Conservation (phyloP, 2,797 vertebrate species). For the Acridotheres tristis region DNA sequence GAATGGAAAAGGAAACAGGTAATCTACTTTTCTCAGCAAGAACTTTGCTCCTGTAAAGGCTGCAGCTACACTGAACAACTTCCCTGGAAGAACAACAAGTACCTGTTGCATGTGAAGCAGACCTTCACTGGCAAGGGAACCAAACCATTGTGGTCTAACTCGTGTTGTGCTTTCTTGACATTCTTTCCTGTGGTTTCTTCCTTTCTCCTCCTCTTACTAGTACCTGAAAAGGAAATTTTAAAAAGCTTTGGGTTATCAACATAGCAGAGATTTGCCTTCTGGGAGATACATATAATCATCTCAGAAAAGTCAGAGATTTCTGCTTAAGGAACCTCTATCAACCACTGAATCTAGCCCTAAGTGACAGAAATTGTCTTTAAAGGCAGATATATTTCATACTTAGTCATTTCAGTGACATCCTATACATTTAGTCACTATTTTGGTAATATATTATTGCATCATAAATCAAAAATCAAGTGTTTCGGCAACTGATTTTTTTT, state of each 20-base stretch:
- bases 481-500: not conserved
- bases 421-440: not conserved
- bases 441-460: not conserved
- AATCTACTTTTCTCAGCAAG: not conserved
- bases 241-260: slow-evolving; percentile 2
- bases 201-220: slow-evolving; percentile 94
- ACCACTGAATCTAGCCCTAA: not conserved
- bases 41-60: not conserved
- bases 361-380: not conserved
- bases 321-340: not conserved
- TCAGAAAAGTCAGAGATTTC: not conserved
- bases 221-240: slow-evolving; percentile 80
- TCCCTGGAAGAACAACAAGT: not conserved
- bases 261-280: not conserved
- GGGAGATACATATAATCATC: not conserved
- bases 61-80: not conserved
- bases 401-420: not conserved
- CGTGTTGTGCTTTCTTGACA: slow-evolving; percentile 92
- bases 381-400: not conserved
- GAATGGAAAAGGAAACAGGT: not conserved
- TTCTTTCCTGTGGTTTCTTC: slow-evolving; percentile 94
- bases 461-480: not conserved
- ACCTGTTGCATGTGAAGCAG: slow-evolving; percentile 97
- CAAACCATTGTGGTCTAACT: slow-evolving; percentile 93
- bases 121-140: slow-evolving; percentile 95